Percentiles rank a stretch among this genome's conserved stretches.
Evolutionary conservation across 2,113 vertebrate species (phyloP).

Genomic region (Centrocercus urophasianus): DNA sequence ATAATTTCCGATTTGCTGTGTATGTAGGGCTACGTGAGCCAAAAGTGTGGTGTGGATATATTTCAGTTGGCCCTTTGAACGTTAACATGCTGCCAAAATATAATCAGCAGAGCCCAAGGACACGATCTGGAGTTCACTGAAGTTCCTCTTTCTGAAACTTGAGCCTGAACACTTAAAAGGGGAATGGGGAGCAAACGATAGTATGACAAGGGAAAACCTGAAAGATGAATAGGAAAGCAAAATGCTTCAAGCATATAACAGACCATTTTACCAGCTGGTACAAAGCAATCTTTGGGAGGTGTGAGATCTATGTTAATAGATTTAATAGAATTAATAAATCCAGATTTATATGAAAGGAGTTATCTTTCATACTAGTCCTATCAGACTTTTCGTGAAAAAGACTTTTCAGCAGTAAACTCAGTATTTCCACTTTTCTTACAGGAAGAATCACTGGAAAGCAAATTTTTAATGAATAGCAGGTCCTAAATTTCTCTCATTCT

Average conservation of each 20-base stretch:
- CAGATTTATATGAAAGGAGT: background rate
- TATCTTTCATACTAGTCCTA: background rate
- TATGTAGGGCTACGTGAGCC: background rate
- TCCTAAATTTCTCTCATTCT: background rate
- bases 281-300: background rate
- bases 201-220: background rate
- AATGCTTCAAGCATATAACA: background rate
- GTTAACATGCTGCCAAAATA: background rate
- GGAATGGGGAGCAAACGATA: background rate
- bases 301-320: background rate
- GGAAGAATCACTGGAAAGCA: background rate
- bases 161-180: background rate
- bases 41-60: rapidly evolving
- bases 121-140: background rate
- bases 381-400: background rate
- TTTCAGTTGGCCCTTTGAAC: background rate
- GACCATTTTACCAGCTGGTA: background rate
- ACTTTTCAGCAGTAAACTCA: background rate
- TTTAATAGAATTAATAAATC: conserved; percentile 16
- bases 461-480: background rate
- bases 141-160: background rate
- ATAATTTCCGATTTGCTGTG: background rate
- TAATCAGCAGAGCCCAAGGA: background rate
- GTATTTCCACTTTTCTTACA: background rate
- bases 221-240: background rate